These are phyloP conservation scores for Micrastur ruficollis DNA, from an alignment of 2,797 vertebrate species.

Conservation along the genomic window DNA sequence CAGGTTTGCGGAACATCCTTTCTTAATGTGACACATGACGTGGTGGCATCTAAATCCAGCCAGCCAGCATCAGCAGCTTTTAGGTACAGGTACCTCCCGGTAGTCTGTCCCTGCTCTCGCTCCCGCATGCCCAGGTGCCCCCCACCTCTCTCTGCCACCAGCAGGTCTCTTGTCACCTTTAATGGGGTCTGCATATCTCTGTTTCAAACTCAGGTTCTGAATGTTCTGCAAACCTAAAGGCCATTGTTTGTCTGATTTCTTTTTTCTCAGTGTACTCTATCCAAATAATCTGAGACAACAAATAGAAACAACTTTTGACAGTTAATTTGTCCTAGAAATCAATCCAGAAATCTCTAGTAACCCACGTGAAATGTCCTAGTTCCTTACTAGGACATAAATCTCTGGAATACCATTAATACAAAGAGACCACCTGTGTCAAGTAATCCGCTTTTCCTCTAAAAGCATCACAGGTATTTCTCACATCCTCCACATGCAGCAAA, in stretches of 20 bases:
- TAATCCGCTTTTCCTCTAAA: background rate
- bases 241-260: background rate
- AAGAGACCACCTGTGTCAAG: background rate
- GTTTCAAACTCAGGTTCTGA: background rate
- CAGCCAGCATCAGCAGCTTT: background rate
- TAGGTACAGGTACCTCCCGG: background rate
- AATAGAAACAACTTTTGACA: background rate
- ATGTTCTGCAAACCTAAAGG: background rate
- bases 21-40: background rate
- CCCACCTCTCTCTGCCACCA: background rate
- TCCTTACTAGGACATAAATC: background rate
- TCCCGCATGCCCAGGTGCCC: accelerated
- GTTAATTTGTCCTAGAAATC: background rate
- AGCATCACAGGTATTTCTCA: background rate
- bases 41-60: background rate
- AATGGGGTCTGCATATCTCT: background rate
- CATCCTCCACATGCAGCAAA: background rate
- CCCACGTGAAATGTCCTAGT: background rate
- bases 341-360: background rate
- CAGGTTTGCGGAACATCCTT: background rate
- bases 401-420: background rate
- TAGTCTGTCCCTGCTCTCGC: accelerated
- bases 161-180: background rate
- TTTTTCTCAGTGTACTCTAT: background rate
- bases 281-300: background rate